Base-by-base conservation (phyloP, 1,140 invertebrate genomes). In the Cydia fagiglandana region DNA sequence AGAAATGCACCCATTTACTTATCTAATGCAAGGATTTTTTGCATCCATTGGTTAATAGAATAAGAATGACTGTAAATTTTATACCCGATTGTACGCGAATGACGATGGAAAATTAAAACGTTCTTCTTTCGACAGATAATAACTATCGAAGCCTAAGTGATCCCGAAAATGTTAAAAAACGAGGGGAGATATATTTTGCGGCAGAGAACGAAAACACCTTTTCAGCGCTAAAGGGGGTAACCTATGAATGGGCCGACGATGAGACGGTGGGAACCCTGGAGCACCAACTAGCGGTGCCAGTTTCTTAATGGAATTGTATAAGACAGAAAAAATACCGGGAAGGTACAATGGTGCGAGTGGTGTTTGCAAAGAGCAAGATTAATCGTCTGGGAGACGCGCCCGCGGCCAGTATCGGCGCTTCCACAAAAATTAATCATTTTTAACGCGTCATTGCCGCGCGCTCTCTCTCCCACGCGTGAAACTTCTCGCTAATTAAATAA, bases 111-210 rank as follows among this genome's bases (percentile, higher is more conserved):
- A 89, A 91, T 92, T 93, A 92, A 90, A 91, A 91, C 88, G 88
- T 90, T 91, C 87, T 83, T 79, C 84, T 86, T 82, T 81, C 84
- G 79, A 77, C 83, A 79, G 85, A 86, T 84, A 93, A 91, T 92
- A 92, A 93, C 91, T 93, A 93, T 93, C 91, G 86, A 89, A 86
- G 88, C 83, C 88, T 91, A 91, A 93, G 90, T 91, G 91, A 88
- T 88, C 78, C 75, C 81, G 82, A 85, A 86, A 83, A 83, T 86
- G 88, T 86, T 83, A 88, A 81, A 89, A 89, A 84, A 77, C 83
- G 85, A 89, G 87, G 88, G 90, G 88, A 84, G 84, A 82, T 85
- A 85, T 90, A 87, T 90, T 91, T 91, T 90, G 80, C 82, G 80
- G 81, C 80, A 77, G 83, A 77, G 78, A 86, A 86, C 91, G 91